A percentile compares a stretch with the other conserved stretches of the same genome.
These are phyloP conservation scores for Premnoplex brunnescens DNA, from an alignment of 2,797 vertebrate species.

Conservation along the genomic window DNA sequence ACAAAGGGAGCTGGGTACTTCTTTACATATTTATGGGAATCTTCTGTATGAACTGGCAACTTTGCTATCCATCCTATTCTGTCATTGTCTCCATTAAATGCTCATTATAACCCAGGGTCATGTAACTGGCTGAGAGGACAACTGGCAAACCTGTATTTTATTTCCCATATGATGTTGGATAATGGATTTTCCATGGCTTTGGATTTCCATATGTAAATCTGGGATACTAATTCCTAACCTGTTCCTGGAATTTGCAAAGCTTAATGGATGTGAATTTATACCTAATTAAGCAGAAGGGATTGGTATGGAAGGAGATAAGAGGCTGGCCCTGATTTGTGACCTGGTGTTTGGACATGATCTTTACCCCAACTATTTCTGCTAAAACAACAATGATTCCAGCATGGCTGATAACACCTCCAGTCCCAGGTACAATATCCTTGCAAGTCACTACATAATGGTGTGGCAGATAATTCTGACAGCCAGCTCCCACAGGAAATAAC, in stretches of 20 bases:
- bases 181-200: neutral
- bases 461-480: neutral
- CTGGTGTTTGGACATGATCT: neutral
- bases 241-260: neutral
- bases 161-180: neutral
- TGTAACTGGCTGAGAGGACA: neutral
- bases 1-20: fast-evolving
- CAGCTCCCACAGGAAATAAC: neutral
- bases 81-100: neutral
- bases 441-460: neutral
- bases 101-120: neutral
- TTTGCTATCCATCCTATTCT: neutral
- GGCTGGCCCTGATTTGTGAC: neutral
- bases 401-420: neutral
- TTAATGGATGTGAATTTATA: neutral
- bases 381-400: neutral
- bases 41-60: neutral
- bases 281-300: neutral
- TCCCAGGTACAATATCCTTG: neutral
- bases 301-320: neutral
- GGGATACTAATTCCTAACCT: conserved; percentile 6
- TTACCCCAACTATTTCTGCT: neutral
- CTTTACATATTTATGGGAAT: neutral
- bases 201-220: neutral
- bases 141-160: neutral